Evolutionary conservation across 2,888 invertebrate species (phyloP).

Genomic region (Thereva nobilitata): DNA sequence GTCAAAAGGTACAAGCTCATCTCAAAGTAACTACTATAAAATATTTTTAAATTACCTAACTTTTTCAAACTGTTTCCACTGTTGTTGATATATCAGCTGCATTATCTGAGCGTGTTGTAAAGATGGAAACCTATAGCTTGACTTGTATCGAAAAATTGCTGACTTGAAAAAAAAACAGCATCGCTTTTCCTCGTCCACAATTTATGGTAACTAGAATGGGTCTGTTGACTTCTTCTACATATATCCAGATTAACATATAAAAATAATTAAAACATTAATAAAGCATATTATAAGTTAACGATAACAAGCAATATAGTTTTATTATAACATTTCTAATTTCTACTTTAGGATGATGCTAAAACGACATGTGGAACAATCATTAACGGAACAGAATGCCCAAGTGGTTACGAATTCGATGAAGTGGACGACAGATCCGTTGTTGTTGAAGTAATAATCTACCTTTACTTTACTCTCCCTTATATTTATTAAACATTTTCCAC

Average conservation of each 20-base stretch:
- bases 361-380: constrained; percentile 40
- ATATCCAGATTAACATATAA: neutral
- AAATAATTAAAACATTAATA: neutral
- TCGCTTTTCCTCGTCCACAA: too few relatives aligned
- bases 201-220: too few relatives aligned
- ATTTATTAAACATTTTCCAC: constrained; percentile 2
- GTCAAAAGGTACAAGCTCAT: too few relatives aligned
- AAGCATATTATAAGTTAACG: neutral
- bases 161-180: too few relatives aligned
- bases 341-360: constrained; percentile 13
- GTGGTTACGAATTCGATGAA: constrained; percentile 48
- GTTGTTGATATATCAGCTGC: too few relatives aligned
- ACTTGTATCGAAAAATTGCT: too few relatives aligned
- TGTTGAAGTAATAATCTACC: constrained; percentile 41
- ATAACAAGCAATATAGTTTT: neutral
- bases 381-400: constrained; percentile 44
- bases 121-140: too few relatives aligned
- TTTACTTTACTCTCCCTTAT: neutral
- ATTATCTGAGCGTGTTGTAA: too few relatives aligned
- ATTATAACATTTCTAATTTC: neutral
- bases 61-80: too few relatives aligned
- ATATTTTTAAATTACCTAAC: too few relatives aligned
- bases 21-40: too few relatives aligned
- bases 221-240: too few relatives aligned
- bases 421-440: constrained; percentile 44